A percentile compares a stretch with the other conserved stretches of the same genome.
Evolutionary conservation across 2,888 invertebrate genomes (phyloP).

Genomic region (Pterostichus niger): DNA sequence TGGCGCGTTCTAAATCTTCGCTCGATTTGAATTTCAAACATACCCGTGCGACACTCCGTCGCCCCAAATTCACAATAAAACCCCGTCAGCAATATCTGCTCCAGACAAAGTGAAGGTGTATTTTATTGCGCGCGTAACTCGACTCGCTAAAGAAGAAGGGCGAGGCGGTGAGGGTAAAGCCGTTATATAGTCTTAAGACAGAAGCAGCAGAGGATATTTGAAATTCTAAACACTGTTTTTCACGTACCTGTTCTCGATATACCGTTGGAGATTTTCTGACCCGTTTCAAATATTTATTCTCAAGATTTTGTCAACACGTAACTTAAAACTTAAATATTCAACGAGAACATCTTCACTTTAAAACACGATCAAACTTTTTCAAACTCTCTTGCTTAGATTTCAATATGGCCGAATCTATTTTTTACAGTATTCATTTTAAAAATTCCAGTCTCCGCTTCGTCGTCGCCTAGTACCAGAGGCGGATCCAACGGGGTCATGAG

Average conservation of each 20-base stretch:
- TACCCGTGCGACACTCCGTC: conserved; percentile 66
- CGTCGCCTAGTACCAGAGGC: no score
- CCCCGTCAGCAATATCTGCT: conserved; percentile 71
- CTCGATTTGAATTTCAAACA: conserved; percentile 71
- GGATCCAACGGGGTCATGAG: no score
- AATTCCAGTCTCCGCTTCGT: no score
- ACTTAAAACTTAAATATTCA: background rate
- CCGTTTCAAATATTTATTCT: conserved; percentile 5
- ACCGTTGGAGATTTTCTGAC: conserved; percentile 14
- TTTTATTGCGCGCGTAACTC: conserved; percentile 69
- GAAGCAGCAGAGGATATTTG: conserved; percentile 45
- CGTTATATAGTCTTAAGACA: conserved; percentile 53
- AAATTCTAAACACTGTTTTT: conserved; percentile 58
- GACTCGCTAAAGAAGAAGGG: conserved; percentile 9
- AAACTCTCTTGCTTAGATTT: no score
- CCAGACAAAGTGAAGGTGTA: conserved; percentile 70
- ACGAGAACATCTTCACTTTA: background rate
- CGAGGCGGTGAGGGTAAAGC: background rate
- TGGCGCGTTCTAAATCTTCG: conserved; percentile 69
- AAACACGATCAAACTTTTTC: background rate
- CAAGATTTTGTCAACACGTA: background rate
- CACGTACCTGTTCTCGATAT: background rate
- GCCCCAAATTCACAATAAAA: conserved; percentile 62
- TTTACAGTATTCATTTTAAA: no score
- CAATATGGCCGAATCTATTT: no score